These are phyloP conservation scores for Raja brachyura DNA, from an alignment of 2,113 vertebrate genomes.

Conservation along the genomic window DNA sequence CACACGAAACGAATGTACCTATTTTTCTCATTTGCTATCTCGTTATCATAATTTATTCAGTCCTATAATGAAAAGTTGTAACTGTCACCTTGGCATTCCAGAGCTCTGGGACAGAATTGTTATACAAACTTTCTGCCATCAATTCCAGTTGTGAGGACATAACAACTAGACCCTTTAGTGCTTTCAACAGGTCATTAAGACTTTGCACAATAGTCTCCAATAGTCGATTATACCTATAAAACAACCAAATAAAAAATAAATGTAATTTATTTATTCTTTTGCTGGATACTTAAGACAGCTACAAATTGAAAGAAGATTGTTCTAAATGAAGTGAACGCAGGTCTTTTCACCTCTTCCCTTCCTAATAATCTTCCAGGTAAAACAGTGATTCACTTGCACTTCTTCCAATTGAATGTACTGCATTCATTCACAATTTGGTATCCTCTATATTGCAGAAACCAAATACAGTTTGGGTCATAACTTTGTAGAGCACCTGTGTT, in stretches of 20 bases:
- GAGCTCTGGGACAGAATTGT: conserved; percentile 70
- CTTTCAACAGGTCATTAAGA: conserved; percentile 73
- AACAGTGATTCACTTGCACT: too few relatives aligned
- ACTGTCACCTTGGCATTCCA: conserved; percentile 71
- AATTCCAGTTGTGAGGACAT: conserved; percentile 84
- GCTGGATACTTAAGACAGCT: not conserved
- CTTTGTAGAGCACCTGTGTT: too few relatives aligned
- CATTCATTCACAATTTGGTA: too few relatives aligned
- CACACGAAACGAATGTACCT: too few relatives aligned
- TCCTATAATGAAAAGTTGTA: not conserved
- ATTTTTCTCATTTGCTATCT: too few relatives aligned
- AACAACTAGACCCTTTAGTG: conserved; percentile 76
- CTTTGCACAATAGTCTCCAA: conserved; percentile 65
- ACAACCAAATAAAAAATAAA: not conserved
- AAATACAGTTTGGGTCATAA: too few relatives aligned
- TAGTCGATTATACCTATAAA: conserved; percentile 74
- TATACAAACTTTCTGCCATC: conserved; percentile 79
- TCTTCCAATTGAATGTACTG: too few relatives aligned
- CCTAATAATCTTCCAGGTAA: too few relatives aligned
- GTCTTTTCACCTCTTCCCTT: too few relatives aligned
- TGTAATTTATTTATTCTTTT: not conserved
- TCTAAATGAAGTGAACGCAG: not conserved
- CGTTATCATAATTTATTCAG: too few relatives aligned
- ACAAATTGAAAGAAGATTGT: not conserved
- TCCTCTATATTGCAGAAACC: too few relatives aligned